These are phyloP conservation scores for Ctenopoma kingsleyae DNA, from an alignment of 2,797 vertebrate species.

Conservation along the genomic window DNA sequence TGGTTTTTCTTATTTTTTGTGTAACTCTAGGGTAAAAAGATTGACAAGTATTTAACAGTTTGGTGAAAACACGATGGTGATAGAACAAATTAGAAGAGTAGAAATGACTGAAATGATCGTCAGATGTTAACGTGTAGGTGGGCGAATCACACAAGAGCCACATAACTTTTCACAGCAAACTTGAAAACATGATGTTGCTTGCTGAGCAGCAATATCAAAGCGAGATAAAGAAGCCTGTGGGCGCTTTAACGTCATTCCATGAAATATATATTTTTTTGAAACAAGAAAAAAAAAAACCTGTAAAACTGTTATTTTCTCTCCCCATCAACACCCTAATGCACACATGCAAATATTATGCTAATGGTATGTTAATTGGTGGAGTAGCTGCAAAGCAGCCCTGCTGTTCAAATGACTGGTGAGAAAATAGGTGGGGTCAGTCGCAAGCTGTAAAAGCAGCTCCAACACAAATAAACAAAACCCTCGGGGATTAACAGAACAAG, in stretches of 20 bases:
- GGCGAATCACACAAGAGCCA: conserved; percentile 41
- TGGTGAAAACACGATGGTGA: conserved; percentile 27
- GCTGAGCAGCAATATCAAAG: conserved; percentile 56
- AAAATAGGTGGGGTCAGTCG: conserved; percentile 88
- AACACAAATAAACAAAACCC: conserved; percentile 91
- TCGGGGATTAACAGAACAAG: conserved; percentile 84
- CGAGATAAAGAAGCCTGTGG: conserved; percentile 70
- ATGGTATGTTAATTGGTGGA: conserved; percentile 88
- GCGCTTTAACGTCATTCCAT: conserved; percentile 68
- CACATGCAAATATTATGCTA: conserved; percentile 91
- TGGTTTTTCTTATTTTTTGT: neutral
- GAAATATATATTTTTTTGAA: conserved; percentile 64
- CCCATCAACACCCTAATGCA: conserved; percentile 88
- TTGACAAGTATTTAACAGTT: conserved; percentile 26
- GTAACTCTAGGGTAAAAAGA: neutral
- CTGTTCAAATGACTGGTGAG: conserved; percentile 88
- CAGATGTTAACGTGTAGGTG: conserved; percentile 69
- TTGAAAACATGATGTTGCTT: conserved; percentile 61
- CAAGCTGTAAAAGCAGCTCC: conserved; percentile 88
- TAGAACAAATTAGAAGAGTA: conserved; percentile 18
- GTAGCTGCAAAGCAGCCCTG: conserved; percentile 87
- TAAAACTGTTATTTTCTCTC: conserved; percentile 85
- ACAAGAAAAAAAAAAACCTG: conserved; percentile 55
- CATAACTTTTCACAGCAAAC: conserved; percentile 69
- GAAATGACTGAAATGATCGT: conserved; percentile 30